Percentiles rank a stretch among this genome's conserved stretches.
These are phyloP conservation scores for Uloborus plumipes DNA, from an alignment of 2,888 invertebrate genomes.

Conservation along the genomic window DNA sequence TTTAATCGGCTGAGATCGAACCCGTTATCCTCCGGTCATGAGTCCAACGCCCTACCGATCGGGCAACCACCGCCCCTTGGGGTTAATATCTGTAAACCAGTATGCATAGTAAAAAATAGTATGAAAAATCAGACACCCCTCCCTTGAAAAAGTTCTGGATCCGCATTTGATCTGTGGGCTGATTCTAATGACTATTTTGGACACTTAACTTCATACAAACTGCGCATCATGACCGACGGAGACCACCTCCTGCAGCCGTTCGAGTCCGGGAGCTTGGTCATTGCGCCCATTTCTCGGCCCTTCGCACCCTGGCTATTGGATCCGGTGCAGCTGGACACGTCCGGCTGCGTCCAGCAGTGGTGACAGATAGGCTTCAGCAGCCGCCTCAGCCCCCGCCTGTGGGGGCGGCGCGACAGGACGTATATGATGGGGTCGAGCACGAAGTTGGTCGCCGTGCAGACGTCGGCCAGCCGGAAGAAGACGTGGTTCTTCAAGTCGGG, in stretches of 20 bases:
- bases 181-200: no score
- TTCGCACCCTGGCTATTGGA: slow-evolving; percentile 40
- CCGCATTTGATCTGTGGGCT: no score
- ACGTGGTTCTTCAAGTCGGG: slow-evolving; percentile 68
- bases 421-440: slow-evolving; percentile 80
- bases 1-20: no score
- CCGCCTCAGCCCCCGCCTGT: slow-evolving; percentile 42
- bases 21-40: no score
- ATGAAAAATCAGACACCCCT: no score
- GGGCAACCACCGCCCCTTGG: no score
- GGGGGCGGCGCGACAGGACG: slow-evolving; percentile 59
- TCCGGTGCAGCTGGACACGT: slow-evolving; percentile 14
- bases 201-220: slow-evolving; percentile 30
- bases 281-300: slow-evolving; percentile 11
- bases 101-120: no score
- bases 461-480: slow-evolving; percentile 78
- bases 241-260: neutral
- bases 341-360: slow-evolving; percentile 43
- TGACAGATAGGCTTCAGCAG: slow-evolving; percentile 56
- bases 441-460: slow-evolving; percentile 85
- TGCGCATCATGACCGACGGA: slow-evolving; percentile 8
- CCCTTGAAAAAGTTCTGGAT: no score
- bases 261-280: neutral
- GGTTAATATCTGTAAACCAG: no score
- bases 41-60: no score